These are phyloP conservation scores for Harmothoe impar DNA, from an alignment of 2,888 invertebrate species.

Conservation along the genomic window DNA sequence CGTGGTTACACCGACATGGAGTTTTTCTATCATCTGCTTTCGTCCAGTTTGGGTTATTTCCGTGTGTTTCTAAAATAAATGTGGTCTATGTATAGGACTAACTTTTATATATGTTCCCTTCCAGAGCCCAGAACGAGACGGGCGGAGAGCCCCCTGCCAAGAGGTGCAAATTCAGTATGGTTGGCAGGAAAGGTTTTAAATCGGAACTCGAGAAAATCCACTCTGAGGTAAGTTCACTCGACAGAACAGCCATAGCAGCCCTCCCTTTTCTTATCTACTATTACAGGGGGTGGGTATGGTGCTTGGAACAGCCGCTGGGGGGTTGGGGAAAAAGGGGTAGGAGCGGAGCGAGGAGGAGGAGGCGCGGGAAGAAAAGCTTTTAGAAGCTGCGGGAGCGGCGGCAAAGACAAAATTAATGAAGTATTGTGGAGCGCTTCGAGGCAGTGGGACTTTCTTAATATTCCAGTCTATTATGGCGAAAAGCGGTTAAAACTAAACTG, in stretches of 20 bases:
- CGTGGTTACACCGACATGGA: no score
- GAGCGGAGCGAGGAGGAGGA: slow-evolving; percentile 2
- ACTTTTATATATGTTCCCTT: not conserved
- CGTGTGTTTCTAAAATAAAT: no score
- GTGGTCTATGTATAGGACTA: not conserved
- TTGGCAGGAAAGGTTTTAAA: slow-evolving; percentile 53
- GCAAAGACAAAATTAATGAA: slow-evolving; percentile 62
- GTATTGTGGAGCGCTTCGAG: slow-evolving; percentile 55
- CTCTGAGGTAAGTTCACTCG: slow-evolving; percentile 39
- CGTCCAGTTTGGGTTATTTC: no score
- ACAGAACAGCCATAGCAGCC: slow-evolving; percentile 21
- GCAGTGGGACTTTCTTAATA: slow-evolving; percentile 62
- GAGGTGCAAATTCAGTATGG: slow-evolving; percentile 41
- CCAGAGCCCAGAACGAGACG: slow-evolving; percentile 42
- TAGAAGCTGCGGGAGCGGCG: slow-evolving; percentile 38
- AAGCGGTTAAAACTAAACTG: slow-evolving; percentile 59
- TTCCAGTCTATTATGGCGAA: slow-evolving; percentile 63
- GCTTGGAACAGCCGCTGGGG: slow-evolving; percentile 44
- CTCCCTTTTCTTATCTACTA: slow-evolving; percentile 16
- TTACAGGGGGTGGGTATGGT: slow-evolving; percentile 22
- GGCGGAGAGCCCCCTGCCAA: slow-evolving; percentile 37
- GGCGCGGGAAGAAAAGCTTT: slow-evolving; percentile 55
- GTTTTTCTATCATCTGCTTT: no score
- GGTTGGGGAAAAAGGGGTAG: slow-evolving; percentile 12
- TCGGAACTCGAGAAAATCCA: slow-evolving; percentile 51